phyloP scores from a whole-genome alignment of 53 echinoderm and acorn worm species.

The Glandiceps talaboti region DNA sequence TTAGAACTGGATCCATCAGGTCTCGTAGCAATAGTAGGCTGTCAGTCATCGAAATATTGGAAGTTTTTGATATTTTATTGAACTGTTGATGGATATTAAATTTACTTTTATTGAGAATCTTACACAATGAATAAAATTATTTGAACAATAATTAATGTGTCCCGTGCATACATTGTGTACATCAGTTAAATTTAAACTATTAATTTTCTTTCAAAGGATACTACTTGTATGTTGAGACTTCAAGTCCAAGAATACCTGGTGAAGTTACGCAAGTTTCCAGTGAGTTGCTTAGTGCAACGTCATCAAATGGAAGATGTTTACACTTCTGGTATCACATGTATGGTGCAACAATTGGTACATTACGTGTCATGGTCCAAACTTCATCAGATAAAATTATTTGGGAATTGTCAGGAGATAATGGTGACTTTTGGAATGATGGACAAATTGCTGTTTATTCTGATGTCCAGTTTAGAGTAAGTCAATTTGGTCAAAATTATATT shows the following conservation, averaged over 20 bases:
- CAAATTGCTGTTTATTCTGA: conserved; percentile 11
- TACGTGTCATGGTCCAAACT: conserved; percentile 36
- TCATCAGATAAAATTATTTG: not conserved
- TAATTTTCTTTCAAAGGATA: conserved; percentile 32
- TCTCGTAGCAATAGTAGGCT: too few species aligned
- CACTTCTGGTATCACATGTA: conserved; percentile 93
- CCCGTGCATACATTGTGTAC: too few species aligned
- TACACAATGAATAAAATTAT: too few species aligned
- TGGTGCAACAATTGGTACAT: conserved; percentile 52
- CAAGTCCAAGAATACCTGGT: conserved; percentile 27
- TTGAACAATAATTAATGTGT: too few species aligned
- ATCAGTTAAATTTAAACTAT: too few species aligned
- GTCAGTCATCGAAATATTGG: too few species aligned
- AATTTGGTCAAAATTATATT: too few species aligned
- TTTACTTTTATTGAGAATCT: too few species aligned
- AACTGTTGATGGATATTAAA: too few species aligned
- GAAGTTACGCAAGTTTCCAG: conserved; percentile 53
- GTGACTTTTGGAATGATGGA: conserved; percentile 42
- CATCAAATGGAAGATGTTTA: conserved; percentile 9
- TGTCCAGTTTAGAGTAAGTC: conserved; percentile 1
- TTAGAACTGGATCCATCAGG: too few species aligned
- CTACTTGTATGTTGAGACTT: conserved; percentile 75
- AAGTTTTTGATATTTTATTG: too few species aligned
- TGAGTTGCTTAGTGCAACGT: conserved; percentile 13
- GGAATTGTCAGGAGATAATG: conserved; percentile 28